Evolutionary conservation across 2,797 vertebrate species (phyloP).

Genomic region (Smutsia temminckii): DNA sequence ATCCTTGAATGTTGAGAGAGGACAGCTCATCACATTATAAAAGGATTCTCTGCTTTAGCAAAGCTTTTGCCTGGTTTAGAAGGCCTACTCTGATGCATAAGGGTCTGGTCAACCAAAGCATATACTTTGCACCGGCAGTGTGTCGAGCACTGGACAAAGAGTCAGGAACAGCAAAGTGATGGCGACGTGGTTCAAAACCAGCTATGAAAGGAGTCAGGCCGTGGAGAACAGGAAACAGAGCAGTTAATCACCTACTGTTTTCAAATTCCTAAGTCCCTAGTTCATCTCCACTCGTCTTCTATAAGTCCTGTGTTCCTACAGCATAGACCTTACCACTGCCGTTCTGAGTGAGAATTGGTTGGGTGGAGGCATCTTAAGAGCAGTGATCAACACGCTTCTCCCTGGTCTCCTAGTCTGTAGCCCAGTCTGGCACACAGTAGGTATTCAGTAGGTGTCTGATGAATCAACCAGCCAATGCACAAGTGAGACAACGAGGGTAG

Average conservation of each 20-base stretch:
- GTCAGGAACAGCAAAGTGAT: neutral
- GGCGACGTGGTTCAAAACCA: fast-evolving
- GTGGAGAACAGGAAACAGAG: fast-evolving
- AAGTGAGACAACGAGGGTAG: neutral
- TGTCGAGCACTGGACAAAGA: fast-evolving
- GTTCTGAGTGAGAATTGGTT: fast-evolving
- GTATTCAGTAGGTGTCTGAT: neutral
- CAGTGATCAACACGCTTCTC: neutral
- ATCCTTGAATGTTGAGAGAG: neutral
- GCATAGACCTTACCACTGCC: fast-evolving
- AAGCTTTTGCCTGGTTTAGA: neutral
- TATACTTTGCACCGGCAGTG: fast-evolving
- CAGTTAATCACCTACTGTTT: neutral
- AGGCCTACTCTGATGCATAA: fast-evolving
- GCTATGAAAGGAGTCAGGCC: neutral
- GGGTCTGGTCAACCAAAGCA: fast-evolving
- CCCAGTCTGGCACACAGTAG: neutral
- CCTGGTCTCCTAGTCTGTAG: neutral
- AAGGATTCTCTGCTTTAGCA: neutral
- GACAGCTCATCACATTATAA: neutral
- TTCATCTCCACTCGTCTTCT: neutral
- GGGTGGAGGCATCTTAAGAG: neutral
- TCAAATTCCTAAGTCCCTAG: neutral
- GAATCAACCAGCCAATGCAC: neutral
- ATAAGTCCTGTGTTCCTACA: fast-evolving